Evolutionary conservation across 2,888 invertebrate genomes (phyloP).

Genomic region (Timema podura): DNA sequence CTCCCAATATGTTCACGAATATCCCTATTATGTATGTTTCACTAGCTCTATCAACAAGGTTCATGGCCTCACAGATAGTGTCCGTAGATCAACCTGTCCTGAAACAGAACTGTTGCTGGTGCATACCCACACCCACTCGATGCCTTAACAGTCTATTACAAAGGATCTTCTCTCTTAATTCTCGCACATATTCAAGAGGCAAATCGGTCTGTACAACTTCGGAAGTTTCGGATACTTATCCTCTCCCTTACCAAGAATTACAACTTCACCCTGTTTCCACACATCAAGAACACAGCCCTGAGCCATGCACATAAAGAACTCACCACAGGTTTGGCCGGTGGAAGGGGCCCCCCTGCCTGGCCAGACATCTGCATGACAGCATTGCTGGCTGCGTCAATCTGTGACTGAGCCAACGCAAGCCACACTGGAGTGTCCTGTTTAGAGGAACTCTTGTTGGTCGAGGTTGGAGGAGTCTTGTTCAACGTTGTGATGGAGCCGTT

Average conservation of each 20-base stretch:
- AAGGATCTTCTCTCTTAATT: too few species aligned
- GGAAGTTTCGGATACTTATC: too few species aligned
- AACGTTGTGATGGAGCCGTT: conserved; percentile 41
- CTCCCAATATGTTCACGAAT: too few species aligned
- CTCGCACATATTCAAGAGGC: too few species aligned
- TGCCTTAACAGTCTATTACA: too few species aligned
- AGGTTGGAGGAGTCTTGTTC: conserved; percentile 42
- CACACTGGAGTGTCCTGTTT: conserved; percentile 36
- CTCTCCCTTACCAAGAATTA: too few species aligned
- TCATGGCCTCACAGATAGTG: too few species aligned
- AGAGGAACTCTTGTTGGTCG: conserved; percentile 39
- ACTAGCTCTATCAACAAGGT: background rate
- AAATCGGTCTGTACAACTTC: too few species aligned
- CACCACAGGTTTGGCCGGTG: conserved; percentile 7
- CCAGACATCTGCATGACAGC: conserved; percentile 36
- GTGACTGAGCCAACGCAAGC: conserved; percentile 42
- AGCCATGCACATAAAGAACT: background rate
- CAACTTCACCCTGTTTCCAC: too few species aligned
- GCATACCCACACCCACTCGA: too few species aligned
- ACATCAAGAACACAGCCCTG: too few species aligned
- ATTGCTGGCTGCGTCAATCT: conserved; percentile 44
- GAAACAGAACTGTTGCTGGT: too few species aligned
- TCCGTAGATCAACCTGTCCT: background rate
- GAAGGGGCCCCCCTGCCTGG: conserved; percentile 22
- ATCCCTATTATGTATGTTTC: background rate